Percentiles rank a stretch among this genome's conserved stretches.
phyloP scores from a whole-genome alignment of 53 echinoderm and acorn worm species.

The Apostichopus leukothele region DNA sequence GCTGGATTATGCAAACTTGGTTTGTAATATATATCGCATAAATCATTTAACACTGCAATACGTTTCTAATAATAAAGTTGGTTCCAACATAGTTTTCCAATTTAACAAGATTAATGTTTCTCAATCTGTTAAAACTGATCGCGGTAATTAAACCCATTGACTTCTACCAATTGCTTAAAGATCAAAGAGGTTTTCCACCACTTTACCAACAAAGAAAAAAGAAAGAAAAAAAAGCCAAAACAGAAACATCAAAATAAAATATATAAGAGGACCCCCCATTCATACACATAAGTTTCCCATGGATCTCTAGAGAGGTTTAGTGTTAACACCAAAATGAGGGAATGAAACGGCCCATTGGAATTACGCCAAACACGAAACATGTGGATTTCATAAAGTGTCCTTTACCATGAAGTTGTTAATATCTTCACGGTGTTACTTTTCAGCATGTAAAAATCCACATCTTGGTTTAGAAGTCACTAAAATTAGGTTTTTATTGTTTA shows the following conservation, averaged over 20 bases:
- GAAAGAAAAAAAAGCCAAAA: background rate
- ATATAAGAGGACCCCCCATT: background rate
- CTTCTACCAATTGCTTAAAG: too few species aligned
- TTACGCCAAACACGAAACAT: background rate
- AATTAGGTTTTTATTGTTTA: background rate
- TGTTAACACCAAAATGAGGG: background rate
- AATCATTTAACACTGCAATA: too few species aligned
- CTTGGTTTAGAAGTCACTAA: background rate
- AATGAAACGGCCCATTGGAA: background rate
- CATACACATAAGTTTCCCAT: background rate
- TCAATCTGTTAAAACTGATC: too few species aligned
- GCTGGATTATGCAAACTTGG: too few species aligned
- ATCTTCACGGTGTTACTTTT: background rate
- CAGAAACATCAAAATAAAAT: background rate
- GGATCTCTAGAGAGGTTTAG: background rate
- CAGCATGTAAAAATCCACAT: background rate
- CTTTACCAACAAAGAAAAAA: background rate
- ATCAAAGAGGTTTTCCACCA: too few species aligned
- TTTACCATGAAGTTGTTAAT: background rate
- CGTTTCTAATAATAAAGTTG: too few species aligned
- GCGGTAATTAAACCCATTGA: too few species aligned
- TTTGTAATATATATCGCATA: too few species aligned
- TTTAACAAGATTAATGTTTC: too few species aligned
- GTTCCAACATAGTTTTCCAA: too few species aligned
- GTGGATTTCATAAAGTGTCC: background rate